Conservation (phyloP, 2,113 vertebrate genomes). For the Centrocercus urophasianus region DNA sequence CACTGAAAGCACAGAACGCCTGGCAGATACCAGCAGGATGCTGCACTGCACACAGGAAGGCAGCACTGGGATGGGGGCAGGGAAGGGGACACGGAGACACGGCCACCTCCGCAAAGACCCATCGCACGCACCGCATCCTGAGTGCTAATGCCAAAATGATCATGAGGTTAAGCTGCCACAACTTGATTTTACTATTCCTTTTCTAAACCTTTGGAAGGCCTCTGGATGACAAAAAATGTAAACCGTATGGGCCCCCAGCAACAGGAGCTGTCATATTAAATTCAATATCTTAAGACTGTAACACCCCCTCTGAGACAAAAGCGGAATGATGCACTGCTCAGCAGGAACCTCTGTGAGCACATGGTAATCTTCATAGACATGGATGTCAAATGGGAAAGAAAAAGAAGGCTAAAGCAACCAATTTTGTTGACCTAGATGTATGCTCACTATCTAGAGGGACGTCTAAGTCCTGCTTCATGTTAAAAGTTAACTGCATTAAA, state of each 20-base stretch:
- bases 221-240: neutral
- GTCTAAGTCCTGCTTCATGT: neutral
- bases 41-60: neutral
- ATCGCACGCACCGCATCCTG: fast-evolving
- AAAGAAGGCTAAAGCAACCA: neutral
- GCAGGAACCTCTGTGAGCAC: neutral
- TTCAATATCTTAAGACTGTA: neutral
- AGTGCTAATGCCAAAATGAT: neutral
- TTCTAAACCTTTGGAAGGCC: neutral
- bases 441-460: neutral
- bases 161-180: neutral
- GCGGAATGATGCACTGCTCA: neutral
- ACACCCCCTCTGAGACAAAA: neutral
- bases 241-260: neutral
- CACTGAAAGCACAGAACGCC: neutral
- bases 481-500: neutral
- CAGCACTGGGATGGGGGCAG: neutral
- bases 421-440: neutral
- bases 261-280: slow-evolving; percentile 4
- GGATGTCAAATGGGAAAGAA: neutral
- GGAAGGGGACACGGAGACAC: neutral
- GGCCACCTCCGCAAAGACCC: neutral
- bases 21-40: neutral
- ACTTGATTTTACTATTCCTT: neutral
- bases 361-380: neutral